These are phyloP conservation scores for Graphium colonna DNA, from an alignment of 2,888 invertebrate genomes.

Conservation along the genomic window DNA sequence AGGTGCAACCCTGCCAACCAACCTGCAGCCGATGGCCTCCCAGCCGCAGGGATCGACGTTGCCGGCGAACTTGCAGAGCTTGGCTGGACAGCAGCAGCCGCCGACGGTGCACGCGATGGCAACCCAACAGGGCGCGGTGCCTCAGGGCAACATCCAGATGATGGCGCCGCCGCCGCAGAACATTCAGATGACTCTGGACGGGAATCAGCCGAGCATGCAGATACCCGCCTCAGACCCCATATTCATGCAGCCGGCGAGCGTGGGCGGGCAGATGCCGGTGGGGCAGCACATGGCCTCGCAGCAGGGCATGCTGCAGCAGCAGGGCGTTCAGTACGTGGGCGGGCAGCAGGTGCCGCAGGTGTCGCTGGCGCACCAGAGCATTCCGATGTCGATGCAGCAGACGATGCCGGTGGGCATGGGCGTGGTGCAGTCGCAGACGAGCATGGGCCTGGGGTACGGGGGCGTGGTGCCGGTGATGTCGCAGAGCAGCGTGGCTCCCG, in stretches of 20 bases:
- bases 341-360: conserved; percentile 64
- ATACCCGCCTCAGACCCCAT: conserved; percentile 76
- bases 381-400: conserved; percentile 76
- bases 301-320: conserved; percentile 69
- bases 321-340: conserved; percentile 59
- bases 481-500: conserved; percentile 70
- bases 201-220: conserved; percentile 78
- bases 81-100: conserved; percentile 72
- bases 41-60: conserved; percentile 81
- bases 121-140: conserved; percentile 77
- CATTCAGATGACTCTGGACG: conserved; percentile 78
- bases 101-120: conserved; percentile 63
- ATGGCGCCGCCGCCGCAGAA: conserved; percentile 76
- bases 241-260: conserved; percentile 69
- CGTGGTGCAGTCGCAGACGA: conserved; percentile 74
- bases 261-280: conserved; percentile 67
- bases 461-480: conserved; percentile 75
- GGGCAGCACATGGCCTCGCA: conserved; percentile 67
- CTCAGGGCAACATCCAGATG: conserved; percentile 80
- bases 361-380: conserved; percentile 72
- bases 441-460: conserved; percentile 67
- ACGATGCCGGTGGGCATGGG: conserved; percentile 71
- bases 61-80: conserved; percentile 79
- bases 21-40: conserved; percentile 67
- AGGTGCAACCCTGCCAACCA: conserved; percentile 69